Evolutionary conservation across 2,113 vertebrate genomes (phyloP).

Genomic region (Jaculus jaculus): DNA sequence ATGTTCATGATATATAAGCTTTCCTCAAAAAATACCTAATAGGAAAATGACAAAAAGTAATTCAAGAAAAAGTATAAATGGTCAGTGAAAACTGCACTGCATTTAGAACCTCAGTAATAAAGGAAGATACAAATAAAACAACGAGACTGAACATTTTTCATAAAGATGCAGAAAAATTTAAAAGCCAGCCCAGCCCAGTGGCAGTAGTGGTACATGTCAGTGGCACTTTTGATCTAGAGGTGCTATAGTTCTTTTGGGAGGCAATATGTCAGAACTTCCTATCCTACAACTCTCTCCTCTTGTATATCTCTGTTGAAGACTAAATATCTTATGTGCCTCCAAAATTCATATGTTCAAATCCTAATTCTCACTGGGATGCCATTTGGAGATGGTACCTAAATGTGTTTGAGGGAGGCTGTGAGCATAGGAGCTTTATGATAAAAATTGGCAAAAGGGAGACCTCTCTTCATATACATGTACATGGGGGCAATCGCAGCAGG

Average conservation of each 20-base stretch:
- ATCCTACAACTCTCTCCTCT: neutral
- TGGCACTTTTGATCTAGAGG: neutral
- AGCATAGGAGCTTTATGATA: neutral
- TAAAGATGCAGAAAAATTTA: neutral
- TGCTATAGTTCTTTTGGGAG: neutral
- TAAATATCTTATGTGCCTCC: neutral
- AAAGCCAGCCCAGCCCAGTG: neutral
- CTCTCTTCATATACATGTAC: neutral
- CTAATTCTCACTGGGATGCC: neutral
- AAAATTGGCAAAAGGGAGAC: neutral
- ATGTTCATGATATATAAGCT: neutral
- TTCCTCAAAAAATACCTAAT: neutral
- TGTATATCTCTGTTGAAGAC: neutral
- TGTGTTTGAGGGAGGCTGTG: neutral
- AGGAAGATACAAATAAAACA: neutral
- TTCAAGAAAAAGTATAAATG: neutral
- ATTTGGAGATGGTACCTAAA: neutral
- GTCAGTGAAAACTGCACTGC: neutral
- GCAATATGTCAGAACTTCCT: neutral
- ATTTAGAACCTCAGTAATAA: neutral
- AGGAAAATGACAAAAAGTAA: neutral
- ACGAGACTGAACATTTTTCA: neutral
- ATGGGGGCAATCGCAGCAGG: neutral
- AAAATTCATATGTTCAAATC: neutral
- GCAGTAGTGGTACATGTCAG: neutral